Base-by-base conservation (phyloP, 2,113 vertebrate species). In the Leptocoma aspasia region DNA sequence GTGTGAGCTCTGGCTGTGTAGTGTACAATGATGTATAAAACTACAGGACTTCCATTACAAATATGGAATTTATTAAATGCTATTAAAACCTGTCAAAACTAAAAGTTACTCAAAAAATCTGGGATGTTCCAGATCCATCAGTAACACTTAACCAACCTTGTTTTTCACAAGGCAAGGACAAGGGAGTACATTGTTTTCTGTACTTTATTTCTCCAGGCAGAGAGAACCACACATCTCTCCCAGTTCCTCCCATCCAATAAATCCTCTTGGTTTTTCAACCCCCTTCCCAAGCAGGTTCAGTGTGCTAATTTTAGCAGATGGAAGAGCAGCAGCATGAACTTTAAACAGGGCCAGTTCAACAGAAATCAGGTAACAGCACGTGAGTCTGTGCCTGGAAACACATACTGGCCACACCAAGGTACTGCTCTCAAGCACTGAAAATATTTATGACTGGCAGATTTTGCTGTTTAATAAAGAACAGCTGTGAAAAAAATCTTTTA, bases 141-240 rank as follows among this genome's bases (percentile, higher is more conserved):
- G 42, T 53, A 92, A 57, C 37, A 16, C 15, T 33, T 31, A 8
- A 35, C n/a, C 50, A 89, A 49, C 76, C 88, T 90, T 90, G 77
- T 75, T 94, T 86, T 63, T 82, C 69, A 52, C 86, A 79, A 84
- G 86, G 86, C 65, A 81, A 86, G 59, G 71, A 93, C 78, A 85
- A 79, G 33, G 2, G 27, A 37, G 21, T 28, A 42, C 13, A 6
- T 35, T 15, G 28, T 82, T 96, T 92, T 45, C 87, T 90, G 6
- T 15, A 18, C 50, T 96, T 97, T 94, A 96, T 93, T 96, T 83
- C 52, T 88, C 35, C 56, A 83, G 49, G 59, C 60, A 64, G 28
- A 91, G 35, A 52, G 72, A 92, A 37, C 35, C 39, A 60, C 35
- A 21, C 24, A 60, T 26, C 49, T 66, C 31, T 53, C 68, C 75